phyloP scores from a whole-genome alignment of 64 coral and sea anemone species.

The Montipora efflorescens region DNA sequence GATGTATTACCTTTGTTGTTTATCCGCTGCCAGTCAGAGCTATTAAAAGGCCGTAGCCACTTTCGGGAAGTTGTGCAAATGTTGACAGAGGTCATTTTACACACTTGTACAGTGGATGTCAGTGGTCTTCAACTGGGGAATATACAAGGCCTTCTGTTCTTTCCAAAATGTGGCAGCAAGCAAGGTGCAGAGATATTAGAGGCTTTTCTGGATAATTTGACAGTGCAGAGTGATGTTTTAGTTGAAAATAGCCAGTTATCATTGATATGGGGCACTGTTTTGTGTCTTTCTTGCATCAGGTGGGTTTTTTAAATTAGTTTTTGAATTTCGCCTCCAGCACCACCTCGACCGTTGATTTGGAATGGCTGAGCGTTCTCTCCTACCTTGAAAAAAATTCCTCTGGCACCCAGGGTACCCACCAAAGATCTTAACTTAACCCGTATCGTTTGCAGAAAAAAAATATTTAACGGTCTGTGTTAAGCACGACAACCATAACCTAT shows the following conservation, averaged over 20 bases:
- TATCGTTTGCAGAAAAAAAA: too few species aligned
- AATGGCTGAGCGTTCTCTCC: too few species aligned
- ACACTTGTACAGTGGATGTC: background rate
- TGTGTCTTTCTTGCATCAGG: slow-evolving; percentile 61
- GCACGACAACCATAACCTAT: too few species aligned
- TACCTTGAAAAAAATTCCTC: too few species aligned
- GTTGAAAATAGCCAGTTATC: background rate
- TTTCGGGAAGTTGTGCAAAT: slow-evolving; percentile 44
- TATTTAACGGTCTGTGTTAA: too few species aligned
- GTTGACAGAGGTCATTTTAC: slow-evolving; percentile 48
- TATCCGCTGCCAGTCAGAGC: slow-evolving; percentile 46
- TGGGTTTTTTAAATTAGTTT: background rate
- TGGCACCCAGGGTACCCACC: too few species aligned
- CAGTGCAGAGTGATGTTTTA: background rate
- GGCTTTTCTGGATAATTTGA: slow-evolving; percentile 21
- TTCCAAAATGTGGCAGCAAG: slow-evolving; percentile 65
- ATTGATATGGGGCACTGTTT: slow-evolving; percentile 33
- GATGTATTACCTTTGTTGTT: slow-evolving; percentile 54
- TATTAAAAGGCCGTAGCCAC: slow-evolving; percentile 6
- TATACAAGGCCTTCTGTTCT: slow-evolving; percentile 48
- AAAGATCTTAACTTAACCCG: too few species aligned
- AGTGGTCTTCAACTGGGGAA: slow-evolving; percentile 30
- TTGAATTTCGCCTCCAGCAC: background rate
- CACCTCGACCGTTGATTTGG: too few species aligned
- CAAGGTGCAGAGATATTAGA: slow-evolving; percentile 47